Evolutionary conservation across 2,888 invertebrate species (phyloP).

Genomic region (Ochropleura plecta): DNA sequence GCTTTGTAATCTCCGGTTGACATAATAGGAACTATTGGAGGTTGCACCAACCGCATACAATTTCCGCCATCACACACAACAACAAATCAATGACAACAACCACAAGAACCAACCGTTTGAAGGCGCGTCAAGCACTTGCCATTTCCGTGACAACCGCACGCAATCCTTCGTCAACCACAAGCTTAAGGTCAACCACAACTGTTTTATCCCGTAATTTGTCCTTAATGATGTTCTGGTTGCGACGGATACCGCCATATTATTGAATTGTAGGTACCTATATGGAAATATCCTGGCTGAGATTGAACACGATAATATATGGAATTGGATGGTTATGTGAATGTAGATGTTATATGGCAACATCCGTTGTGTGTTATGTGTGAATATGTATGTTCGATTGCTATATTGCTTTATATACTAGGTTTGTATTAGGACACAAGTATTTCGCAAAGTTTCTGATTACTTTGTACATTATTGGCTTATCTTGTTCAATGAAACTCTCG

Average conservation of each 20-base stretch:
- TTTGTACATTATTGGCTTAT: neutral
- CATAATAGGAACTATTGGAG: neutral
- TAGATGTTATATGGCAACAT: slow-evolving; percentile 28
- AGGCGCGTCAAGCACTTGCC: slow-evolving; percentile 58
- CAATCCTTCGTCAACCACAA: slow-evolving; percentile 66
- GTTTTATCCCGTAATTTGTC: slow-evolving; percentile 68
- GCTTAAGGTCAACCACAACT: slow-evolving; percentile 63
- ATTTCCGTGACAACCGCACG: slow-evolving; percentile 64
- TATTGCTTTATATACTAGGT: neutral
- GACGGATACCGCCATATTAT: slow-evolving; percentile 43
- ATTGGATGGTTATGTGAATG: slow-evolving; percentile 31
- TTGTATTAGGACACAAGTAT: neutral
- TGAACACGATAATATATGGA: slow-evolving; percentile 45
- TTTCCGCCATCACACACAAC: slow-evolving; percentile 22
- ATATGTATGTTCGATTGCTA: slow-evolving; percentile 21
- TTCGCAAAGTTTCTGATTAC: neutral
- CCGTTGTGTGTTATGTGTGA: slow-evolving; percentile 10
- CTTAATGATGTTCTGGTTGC: slow-evolving; percentile 59
- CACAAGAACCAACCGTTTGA: slow-evolving; percentile 54
- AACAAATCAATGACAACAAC: slow-evolving; percentile 50
- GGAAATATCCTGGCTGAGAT: slow-evolving; percentile 51
- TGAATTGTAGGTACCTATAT: slow-evolving; percentile 37
- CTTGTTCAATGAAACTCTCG: neutral
- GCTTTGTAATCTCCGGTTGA: neutral
- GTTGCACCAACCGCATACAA: slow-evolving; percentile 23